Evolutionary conservation across 1,140 invertebrate genomes (phyloP), one percentile per base, ranked within the genome.

Genomic region (Bombus haemorrhoidalis): DNA sequence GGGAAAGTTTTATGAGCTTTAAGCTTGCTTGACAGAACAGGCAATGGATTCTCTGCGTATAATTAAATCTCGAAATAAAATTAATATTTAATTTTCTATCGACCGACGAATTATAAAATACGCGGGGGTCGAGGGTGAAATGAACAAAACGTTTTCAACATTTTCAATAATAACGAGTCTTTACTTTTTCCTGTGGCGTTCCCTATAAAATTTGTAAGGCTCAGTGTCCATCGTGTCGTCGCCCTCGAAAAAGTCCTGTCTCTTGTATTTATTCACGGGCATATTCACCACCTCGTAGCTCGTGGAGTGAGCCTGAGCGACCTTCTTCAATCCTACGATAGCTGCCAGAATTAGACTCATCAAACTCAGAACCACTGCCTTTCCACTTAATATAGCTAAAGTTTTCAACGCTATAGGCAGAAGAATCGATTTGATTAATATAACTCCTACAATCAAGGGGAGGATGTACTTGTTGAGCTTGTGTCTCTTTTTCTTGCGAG

Each of bases 341-440:
- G 95, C 94, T 32, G 95, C 95, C 69, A 96, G 81, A 28, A 96
- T 93, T 39, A 96, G 90, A 32, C 96, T 96, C 88, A 96, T 96
- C 86, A 96, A 93, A 84, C 96, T 96, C 76, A 96, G 93, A n/a
- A 96, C 92, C 64, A 96, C 95, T 2, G 96, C 96, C 87, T 96
- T 96, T 28, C 96, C 95, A 39, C 97, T 96, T 18, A 97, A 90
- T 73, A 97, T 95, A 9, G 96, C 96, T 18, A 97, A 88, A 34
- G 95, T 95, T 88, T 97, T 97, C 74, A 97, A 88, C 28, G 96
- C 95, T n/a, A 97, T 92, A 2, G 96, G 96, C 76, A 97, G 88
- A 4, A 97, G 73, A 13, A 97, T 93, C 68, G 96, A 95, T 89
- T 97, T 97, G 8, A 96, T 96, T 25, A 97, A 91, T 25, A 96